Conservation (phyloP, 2,797 vertebrate genomes). For the Aselliscus stoliczkanus region DNA sequence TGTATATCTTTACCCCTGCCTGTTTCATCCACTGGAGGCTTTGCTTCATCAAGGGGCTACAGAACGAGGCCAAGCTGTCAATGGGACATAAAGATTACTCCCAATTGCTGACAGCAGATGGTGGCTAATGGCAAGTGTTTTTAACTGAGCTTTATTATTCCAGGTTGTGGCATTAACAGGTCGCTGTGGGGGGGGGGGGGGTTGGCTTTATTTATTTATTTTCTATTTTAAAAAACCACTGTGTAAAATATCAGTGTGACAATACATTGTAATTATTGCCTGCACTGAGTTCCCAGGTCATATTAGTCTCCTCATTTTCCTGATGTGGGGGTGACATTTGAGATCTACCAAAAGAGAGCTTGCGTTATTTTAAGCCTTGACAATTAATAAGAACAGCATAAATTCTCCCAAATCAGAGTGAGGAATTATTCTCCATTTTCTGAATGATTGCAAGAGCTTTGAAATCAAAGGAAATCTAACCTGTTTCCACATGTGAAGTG, state of each 20-base stretch:
- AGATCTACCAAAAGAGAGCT: slow-evolving; percentile 6
- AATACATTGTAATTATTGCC: slow-evolving; percentile 57
- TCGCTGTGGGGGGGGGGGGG: slow-evolving; percentile 17
- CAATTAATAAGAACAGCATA: slow-evolving; percentile 39
- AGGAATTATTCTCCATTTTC: slow-evolving; percentile 40
- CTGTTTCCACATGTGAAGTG: slow-evolving; percentile 58
- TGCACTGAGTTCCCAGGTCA: slow-evolving; percentile 8
- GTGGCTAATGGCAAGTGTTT: slow-evolving; percentile 79
- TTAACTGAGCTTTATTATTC: slow-evolving; percentile 78
- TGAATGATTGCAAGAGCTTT: slow-evolving; percentile 41
- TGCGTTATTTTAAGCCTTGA: slow-evolving; percentile 56
- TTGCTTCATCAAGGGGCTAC: slow-evolving; percentile 47
- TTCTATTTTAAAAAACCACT: slow-evolving; percentile 74
- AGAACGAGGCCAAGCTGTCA: slow-evolving; percentile 74
- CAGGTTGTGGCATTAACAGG: slow-evolving; percentile 73
- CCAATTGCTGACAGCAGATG: slow-evolving; percentile 76
- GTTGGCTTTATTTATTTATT: slow-evolving; percentile 57
- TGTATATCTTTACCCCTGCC: slow-evolving; percentile 25
- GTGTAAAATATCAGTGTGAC: slow-evolving; percentile 76
- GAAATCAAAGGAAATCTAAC: slow-evolving; percentile 60
- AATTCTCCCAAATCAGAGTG: slow-evolving; percentile 2
- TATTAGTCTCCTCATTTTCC: slow-evolving; percentile 45
- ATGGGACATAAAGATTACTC: slow-evolving; percentile 76
- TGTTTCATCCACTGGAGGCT: slow-evolving; percentile 25
- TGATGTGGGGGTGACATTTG: neutral